A percentile compares a stretch with the other conserved stretches of the same genome.
Conservation (phyloP, 1,140 invertebrate genomes). For the Bursaphelenchus mucronatus region DNA sequence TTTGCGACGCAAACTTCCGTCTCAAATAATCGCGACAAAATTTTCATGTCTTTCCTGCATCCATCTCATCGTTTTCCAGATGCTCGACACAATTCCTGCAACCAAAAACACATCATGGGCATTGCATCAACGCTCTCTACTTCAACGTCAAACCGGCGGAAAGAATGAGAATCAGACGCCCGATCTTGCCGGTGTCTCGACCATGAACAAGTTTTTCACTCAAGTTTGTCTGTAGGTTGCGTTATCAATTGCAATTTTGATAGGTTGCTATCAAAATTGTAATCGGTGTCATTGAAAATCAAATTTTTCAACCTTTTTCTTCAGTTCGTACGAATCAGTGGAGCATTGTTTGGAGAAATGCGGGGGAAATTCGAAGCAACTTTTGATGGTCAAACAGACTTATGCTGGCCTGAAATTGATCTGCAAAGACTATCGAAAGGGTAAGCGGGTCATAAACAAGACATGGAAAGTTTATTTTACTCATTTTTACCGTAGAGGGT, state of each 20-base stretch:
- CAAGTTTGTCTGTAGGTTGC: conserved; percentile 19
- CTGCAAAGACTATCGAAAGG: conserved; percentile 21
- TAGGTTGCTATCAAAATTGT: no score
- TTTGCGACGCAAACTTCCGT: no score
- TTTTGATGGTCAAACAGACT: conserved; percentile 19
- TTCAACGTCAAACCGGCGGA: conserved; percentile 3
- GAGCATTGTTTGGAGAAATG: conserved; percentile 18
- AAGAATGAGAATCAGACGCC: neutral
- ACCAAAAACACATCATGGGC: conserved; percentile 14
- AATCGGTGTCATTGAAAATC: neutral
- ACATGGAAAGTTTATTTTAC: conserved; percentile 5
- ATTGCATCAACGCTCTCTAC: conserved; percentile 12
- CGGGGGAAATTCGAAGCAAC: conserved; percentile 13
- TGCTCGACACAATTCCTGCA: conserved; percentile 17
- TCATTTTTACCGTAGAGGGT: no score
- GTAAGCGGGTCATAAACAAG: neutral
- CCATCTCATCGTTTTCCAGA: neutral
- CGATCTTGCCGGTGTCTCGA: neutral
- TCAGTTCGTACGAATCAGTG: conserved; percentile 16
- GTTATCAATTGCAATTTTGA: no score
- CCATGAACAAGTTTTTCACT: conserved; percentile 15
- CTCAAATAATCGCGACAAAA: no score
- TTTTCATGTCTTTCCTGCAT: neutral
- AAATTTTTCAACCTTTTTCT: neutral
- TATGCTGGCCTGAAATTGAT: conserved; percentile 14